phyloP scores from a whole-genome alignment of 1,140 invertebrate species.

The Phthorimaea operculella region DNA sequence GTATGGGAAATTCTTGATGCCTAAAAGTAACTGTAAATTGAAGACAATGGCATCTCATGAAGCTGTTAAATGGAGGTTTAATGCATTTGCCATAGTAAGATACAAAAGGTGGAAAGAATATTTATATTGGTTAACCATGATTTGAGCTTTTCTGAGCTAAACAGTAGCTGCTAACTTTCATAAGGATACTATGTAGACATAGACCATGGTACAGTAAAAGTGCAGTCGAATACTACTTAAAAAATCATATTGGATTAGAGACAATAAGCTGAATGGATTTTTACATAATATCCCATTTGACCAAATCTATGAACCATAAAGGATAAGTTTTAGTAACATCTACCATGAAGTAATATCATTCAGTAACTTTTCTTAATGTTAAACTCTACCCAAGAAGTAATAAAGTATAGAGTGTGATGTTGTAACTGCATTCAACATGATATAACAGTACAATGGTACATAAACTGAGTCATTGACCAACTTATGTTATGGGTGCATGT shows the following conservation, averaged over 20 bases:
- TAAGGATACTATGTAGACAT: no score
- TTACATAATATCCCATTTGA: no score
- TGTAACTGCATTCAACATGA: not conserved
- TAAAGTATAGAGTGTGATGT: not conserved
- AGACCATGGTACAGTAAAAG: no score
- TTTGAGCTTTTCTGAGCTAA: no score
- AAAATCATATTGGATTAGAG: no score
- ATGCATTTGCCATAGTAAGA: no score
- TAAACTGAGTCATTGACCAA: not conserved
- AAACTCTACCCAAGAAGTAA: not conserved
- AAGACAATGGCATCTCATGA: constrained; percentile 1
- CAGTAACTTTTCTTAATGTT: not conserved
- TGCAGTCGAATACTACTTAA: no score
- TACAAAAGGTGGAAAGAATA: not conserved
- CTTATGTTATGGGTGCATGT: not conserved
- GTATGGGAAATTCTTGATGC: not conserved
- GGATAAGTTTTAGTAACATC: no score
- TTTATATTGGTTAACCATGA: no score
- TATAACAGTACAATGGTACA: not conserved
- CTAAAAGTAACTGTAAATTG: not conserved
- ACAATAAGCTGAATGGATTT: no score
- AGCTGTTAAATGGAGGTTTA: not conserved
- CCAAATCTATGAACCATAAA: no score
- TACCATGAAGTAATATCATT: not conserved
- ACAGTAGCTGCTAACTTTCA: no score